Percentiles rank a stretch among this genome's conserved stretches.
Conservation (phyloP, 1,140 invertebrate species). For the Drosophila seguyi region DNA sequence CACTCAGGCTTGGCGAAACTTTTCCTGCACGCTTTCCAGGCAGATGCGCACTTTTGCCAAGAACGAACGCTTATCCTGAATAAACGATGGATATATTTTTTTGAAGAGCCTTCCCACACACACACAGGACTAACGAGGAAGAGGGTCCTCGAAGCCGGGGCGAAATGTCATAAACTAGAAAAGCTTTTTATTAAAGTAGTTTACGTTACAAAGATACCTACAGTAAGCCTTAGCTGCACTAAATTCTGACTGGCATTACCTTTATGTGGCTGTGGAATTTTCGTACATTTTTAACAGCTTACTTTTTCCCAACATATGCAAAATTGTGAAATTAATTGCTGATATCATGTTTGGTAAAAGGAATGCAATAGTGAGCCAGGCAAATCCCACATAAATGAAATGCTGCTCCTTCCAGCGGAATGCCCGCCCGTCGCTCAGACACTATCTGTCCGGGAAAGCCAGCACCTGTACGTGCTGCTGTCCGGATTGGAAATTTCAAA, state of each 20-base stretch:
- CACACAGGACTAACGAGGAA: conserved; percentile 6
- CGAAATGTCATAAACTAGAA: conserved; percentile 22
- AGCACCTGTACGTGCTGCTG: conserved; percentile 22
- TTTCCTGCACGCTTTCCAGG: neutral
- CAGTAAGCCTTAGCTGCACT: neutral
- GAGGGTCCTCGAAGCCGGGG: conserved; percentile 10
- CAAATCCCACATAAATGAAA: conserved; percentile 6
- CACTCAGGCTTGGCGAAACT: neutral
- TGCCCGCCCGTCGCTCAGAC: neutral
- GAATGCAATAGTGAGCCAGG: neutral
- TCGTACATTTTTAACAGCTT: neutral
- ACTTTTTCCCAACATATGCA: neutral
- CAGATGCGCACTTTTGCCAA: conserved; percentile 18
- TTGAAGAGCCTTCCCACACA: conserved; percentile 12
- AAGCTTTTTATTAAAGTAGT: conserved; percentile 16
- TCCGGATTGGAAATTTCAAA: conserved; percentile 9
- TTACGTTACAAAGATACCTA: neutral
- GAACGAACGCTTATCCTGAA: conserved; percentile 11
- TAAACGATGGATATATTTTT: conserved; percentile 17
- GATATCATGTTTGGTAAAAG: neutral
- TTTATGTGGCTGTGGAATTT: too few relatives aligned
- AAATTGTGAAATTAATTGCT: conserved; percentile 5
- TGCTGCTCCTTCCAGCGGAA: neutral
- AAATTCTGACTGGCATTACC: neutral
- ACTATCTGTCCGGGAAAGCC: neutral